Conservation (phyloP, 1,140 invertebrate species). For the Drosophila jambulina region DNA sequence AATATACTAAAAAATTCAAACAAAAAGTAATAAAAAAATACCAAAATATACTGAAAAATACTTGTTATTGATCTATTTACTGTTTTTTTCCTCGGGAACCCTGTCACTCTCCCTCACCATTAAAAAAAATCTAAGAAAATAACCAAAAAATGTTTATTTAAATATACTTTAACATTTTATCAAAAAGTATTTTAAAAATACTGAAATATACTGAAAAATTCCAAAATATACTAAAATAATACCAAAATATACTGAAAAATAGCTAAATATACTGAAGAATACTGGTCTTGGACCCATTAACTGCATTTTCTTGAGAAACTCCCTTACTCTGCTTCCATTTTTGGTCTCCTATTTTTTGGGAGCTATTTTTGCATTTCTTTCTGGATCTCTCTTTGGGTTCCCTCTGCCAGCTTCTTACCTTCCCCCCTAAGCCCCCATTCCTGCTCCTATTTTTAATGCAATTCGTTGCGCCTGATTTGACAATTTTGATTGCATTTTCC, state of each 20-base stretch:
- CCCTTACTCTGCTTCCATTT: background rate
- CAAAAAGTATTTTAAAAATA: background rate
- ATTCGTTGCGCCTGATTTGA: constrained; percentile 65
- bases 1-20: background rate
- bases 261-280: background rate
- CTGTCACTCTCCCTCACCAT: no score
- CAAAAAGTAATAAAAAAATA: background rate
- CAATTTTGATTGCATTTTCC: constrained; percentile 64
- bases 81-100: no score
- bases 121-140: no score
- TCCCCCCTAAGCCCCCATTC: background rate
- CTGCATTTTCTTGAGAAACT: no score
- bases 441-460: constrained; percentile 55
- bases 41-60: no score
- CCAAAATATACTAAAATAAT: no score
- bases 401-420: background rate
- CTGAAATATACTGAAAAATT: background rate
- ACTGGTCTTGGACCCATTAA: background rate
- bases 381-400: background rate
- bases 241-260: background rate
- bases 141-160: no score
- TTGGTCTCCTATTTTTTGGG: background rate
- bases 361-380: constrained; percentile 2
- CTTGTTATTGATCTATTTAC: no score
- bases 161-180: no score